Conservation (phyloP, 2,888 invertebrate species). For the Zaprionus lineosus region DNA sequence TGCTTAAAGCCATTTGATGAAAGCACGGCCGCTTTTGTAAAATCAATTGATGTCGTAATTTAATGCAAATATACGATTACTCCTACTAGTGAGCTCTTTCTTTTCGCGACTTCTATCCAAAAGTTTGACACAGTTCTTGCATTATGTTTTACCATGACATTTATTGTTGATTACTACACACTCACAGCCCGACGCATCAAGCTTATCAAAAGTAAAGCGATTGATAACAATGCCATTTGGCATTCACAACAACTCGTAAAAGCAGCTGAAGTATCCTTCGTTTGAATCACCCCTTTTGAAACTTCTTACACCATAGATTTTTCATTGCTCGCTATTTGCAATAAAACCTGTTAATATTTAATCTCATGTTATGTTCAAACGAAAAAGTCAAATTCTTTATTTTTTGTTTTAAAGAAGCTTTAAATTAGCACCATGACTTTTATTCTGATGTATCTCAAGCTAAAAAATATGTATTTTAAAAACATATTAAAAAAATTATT, state of each 20-base stretch:
- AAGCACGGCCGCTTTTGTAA: slow-evolving; percentile 16
- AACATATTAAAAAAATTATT: too few species aligned
- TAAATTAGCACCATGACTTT: too few species aligned
- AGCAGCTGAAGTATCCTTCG: too few species aligned
- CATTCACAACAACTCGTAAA: slow-evolving; percentile 32
- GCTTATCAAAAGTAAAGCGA: slow-evolving; percentile 43
- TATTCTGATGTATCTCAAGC: too few species aligned
- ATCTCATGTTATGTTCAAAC: too few species aligned
- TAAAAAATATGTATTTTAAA: too few species aligned
- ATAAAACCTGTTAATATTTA: too few species aligned
- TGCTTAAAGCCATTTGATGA: slow-evolving; percentile 17
- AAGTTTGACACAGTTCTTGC: slow-evolving; percentile 65
- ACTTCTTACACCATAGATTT: too few species aligned
- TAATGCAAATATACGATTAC: slow-evolving; percentile 41
- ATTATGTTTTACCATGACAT: slow-evolving; percentile 53
- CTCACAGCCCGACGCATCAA: slow-evolving; percentile 23
- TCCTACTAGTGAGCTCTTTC: slow-evolving; percentile 43
- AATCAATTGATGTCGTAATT: slow-evolving; percentile 72
- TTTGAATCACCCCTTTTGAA: background rate
- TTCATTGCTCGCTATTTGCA: too few species aligned
- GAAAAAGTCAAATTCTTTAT: too few species aligned
- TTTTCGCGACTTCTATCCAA: slow-evolving; percentile 53
- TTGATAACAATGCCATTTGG: slow-evolving; percentile 40
- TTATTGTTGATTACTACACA: slow-evolving; percentile 72
- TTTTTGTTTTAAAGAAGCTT: too few species aligned